phyloP scores from a whole-genome alignment of 2,113 vertebrate species.

The Chelonoidis abingdonii region DNA sequence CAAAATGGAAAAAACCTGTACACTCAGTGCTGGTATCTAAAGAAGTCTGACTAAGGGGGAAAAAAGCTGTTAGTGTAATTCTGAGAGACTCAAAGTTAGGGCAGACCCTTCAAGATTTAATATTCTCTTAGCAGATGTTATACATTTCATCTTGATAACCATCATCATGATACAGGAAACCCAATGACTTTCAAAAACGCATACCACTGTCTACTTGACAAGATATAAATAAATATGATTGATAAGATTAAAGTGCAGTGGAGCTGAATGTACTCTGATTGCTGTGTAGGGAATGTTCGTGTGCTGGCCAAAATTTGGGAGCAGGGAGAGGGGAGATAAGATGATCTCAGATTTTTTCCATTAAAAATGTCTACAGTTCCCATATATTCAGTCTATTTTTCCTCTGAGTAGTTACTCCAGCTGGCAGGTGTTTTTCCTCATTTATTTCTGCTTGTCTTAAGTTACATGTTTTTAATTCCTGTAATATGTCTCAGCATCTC shows the following conservation, averaged over 20 bases:
- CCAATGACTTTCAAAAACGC: constrained; percentile 13
- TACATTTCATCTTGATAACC: constrained; percentile 27
- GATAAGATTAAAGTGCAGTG: neutral
- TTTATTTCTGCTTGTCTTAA: neutral
- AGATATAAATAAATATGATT: neutral
- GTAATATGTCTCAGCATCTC: neutral
- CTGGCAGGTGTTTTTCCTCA: neutral
- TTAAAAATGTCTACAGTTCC: neutral
- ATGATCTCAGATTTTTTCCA: neutral
- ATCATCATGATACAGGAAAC: constrained; percentile 12
- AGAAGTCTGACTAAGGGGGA: neutral
- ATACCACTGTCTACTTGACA: neutral
- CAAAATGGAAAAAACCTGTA: neutral
- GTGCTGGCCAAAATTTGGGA: neutral
- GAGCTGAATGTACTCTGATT: neutral
- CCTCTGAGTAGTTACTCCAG: neutral
- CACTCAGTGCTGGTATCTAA: neutral
- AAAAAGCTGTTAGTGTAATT: neutral
- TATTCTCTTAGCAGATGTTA: constrained; percentile 31
- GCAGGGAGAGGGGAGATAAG: neutral
- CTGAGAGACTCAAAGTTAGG: neutral
- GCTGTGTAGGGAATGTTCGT: neutral
- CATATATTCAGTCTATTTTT: neutral
- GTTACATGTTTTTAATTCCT: neutral
- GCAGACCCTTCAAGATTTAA: constrained; percentile 31